Evolutionary conservation across 1,140 invertebrate genomes (phyloP).

Genomic region (Saccostrea echinata): DNA sequence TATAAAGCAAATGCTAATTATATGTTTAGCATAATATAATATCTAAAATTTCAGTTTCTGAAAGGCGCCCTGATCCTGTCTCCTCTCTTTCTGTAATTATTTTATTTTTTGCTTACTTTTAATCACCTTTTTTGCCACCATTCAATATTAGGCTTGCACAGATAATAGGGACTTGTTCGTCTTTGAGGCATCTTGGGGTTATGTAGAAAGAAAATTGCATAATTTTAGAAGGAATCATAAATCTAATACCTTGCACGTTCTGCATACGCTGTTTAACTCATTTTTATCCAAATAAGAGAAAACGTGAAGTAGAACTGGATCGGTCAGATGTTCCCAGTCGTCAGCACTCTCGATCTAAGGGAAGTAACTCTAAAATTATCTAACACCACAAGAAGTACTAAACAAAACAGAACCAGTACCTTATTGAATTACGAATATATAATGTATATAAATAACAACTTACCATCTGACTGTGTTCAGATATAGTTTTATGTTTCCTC

Average conservation of each 20-base stretch:
- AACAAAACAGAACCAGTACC: background rate
- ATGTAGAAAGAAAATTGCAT: too few relatives aligned
- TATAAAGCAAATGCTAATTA: too few relatives aligned
- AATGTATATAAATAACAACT: background rate
- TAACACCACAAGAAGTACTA: background rate
- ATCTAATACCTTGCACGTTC: slow-evolving; percentile 51
- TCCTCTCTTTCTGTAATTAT: too few relatives aligned
- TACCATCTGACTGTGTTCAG: background rate
- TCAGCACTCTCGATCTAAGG: background rate
- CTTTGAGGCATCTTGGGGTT: too few relatives aligned
- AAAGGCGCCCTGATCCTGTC: too few relatives aligned
- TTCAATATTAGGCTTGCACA: too few relatives aligned
- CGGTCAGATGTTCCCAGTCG: slow-evolving; percentile 41
- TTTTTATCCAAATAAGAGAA: slow-evolving; percentile 38
- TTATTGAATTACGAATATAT: background rate
- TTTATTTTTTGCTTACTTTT: too few relatives aligned
- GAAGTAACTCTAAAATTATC: background rate
- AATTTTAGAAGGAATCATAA: too few relatives aligned
- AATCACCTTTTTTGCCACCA: too few relatives aligned
- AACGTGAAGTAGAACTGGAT: slow-evolving; percentile 23
- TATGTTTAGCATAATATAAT: too few relatives aligned
- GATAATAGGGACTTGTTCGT: too few relatives aligned
- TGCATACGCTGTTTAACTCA: slow-evolving; percentile 1
- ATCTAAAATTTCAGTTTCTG: too few relatives aligned
- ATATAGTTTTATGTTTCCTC: background rate